A percentile compares a stretch with the other conserved stretches of the same genome.
These are phyloP conservation scores for Chydorus sphaericus DNA, from an alignment of 2,888 invertebrate species.

Conservation along the genomic window DNA sequence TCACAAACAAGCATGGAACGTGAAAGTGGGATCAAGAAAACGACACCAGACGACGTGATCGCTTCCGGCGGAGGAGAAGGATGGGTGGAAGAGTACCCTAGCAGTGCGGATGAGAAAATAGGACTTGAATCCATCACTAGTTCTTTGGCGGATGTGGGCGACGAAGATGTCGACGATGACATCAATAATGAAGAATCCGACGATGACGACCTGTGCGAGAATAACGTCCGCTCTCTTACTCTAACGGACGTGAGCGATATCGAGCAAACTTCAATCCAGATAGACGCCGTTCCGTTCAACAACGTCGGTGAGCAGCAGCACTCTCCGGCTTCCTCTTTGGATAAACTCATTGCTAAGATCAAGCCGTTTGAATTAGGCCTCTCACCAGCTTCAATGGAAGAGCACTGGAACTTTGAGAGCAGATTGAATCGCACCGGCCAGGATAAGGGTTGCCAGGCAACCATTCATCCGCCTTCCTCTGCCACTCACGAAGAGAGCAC, in stretches of 20 bases:
- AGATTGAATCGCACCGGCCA: not conserved
- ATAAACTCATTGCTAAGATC: conserved; percentile 15
- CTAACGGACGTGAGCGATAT: conserved; percentile 12
- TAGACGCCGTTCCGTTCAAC: conserved; percentile 13
- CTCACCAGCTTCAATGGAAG: conserved; percentile 13
- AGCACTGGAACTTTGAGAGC: conserved; percentile 10
- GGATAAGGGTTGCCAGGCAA: conserved; percentile 4
- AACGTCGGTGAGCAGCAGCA: too few relatives aligned
- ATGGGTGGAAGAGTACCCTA: conserved; percentile 15
- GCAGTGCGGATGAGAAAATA: conserved; percentile 15
- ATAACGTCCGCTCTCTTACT: conserved; percentile 2
- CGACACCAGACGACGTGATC: conserved; percentile 6
- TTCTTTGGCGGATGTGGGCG: conserved; percentile 3
- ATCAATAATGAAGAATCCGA: not conserved
- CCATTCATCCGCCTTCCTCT: not conserved
- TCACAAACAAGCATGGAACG: conserved; percentile 1
- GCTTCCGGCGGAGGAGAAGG: conserved; percentile 15
- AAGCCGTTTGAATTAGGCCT: conserved; percentile 13
- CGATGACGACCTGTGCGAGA: not conserved
- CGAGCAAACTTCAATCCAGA: conserved; percentile 10
- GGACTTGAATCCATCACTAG: conserved; percentile 2
- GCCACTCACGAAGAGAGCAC: conserved; percentile 1
- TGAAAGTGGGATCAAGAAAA: conserved; percentile 6
- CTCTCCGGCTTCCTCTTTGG: conserved; percentile 9
- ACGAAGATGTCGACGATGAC: conserved; percentile 7